Evolutionary conservation across 2,888 invertebrate genomes (phyloP), one percentile per base, ranked within the genome.

Genomic region (Mythimna impura): DNA sequence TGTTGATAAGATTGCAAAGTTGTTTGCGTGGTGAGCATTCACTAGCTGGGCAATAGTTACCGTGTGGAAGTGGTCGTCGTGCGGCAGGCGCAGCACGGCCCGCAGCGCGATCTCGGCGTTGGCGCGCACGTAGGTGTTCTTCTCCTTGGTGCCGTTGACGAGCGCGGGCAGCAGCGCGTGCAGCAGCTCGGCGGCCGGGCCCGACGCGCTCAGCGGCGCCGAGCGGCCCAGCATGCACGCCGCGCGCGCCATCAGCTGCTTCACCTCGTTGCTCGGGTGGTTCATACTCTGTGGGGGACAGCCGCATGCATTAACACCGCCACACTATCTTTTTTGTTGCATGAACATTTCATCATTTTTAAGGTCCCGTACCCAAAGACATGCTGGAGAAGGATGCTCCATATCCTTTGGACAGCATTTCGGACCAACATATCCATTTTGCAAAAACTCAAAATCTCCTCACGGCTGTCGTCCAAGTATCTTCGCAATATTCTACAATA

Each of bases 71-170:
- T 96, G 94, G 71, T 98, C 98, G 68, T 98, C 98, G 69, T 97
- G 96, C 85, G 98, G 97, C 83, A 99, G 96, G 76, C 98, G 97
- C 84, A 99, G 97, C 84, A 99, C 97, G 66, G 98, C 97, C 64
- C 99, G 97, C 66, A 99, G 97, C 12, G 99, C 99, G 81, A 98
- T 97, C 97, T 99, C 99, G 57, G 99, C 98, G 95, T 99, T 98
- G 57, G 98, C 98, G 93, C 99, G 98, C 58, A 99, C 99, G 91
- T 98, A 98, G 64, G 98, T 97, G 95, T 99, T 99, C 96, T 99
- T 99, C 96, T 99, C 99, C 96, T 99, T 99, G 76, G 99, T 99
- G 81, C 99, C 99, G 96, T 99, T 99, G 67, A 99, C 99, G 86
- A 99, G 96, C 95, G 98, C 98, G 0, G 99, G 99, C 83, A 99